Percentiles rank a stretch among this genome's conserved stretches.
Evolutionary conservation across 2,888 invertebrate genomes (phyloP).

Genomic region (Cheilosia vernalis): DNA sequence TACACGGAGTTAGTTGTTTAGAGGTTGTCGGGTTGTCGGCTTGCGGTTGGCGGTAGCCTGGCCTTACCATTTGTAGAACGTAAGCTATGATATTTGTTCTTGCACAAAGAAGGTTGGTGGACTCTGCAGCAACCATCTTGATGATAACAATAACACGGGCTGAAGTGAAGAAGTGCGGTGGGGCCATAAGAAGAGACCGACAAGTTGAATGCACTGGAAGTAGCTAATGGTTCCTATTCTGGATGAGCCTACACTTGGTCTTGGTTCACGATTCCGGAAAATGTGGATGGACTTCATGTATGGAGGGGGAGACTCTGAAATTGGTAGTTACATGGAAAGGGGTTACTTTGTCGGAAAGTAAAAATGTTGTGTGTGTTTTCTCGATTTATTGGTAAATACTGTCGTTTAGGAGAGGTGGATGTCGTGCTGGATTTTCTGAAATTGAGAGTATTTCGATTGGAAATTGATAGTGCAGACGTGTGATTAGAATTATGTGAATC

Average conservation of each 20-base stretch:
- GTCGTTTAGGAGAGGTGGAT: constrained; percentile 28
- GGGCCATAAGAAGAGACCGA: constrained; percentile 5
- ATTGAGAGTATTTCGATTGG: constrained; percentile 55
- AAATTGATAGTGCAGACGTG: constrained; percentile 60
- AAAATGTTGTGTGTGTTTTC: constrained; percentile 11
- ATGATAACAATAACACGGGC: constrained; percentile 38
- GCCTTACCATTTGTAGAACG: constrained; percentile 59
- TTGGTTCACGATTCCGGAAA: constrained; percentile 20
- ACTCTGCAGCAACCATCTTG: constrained; percentile 24
- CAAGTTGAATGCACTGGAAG: constrained; percentile 63
- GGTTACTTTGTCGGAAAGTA: constrained; percentile 57
- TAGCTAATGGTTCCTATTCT: constrained; percentile 4
- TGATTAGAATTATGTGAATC: constrained; percentile 46
- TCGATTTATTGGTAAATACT: constrained; percentile 32
- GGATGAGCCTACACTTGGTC: background rate
- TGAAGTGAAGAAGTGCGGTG: constrained; percentile 12
- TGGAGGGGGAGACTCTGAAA: background rate
- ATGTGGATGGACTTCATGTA: constrained; percentile 8
- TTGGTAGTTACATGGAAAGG: constrained; percentile 13
- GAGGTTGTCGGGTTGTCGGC: constrained; percentile 13
- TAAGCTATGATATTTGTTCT: constrained; percentile 46
- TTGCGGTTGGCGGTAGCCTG: constrained; percentile 43
- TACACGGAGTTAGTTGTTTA: constrained; percentile 48
- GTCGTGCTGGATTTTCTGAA: constrained; percentile 55
- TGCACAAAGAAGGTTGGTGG: constrained; percentile 58